These are phyloP conservation scores for Galeopterus variegatus DNA, from an alignment of 2,113 vertebrate species.

Conservation along the genomic window DNA sequence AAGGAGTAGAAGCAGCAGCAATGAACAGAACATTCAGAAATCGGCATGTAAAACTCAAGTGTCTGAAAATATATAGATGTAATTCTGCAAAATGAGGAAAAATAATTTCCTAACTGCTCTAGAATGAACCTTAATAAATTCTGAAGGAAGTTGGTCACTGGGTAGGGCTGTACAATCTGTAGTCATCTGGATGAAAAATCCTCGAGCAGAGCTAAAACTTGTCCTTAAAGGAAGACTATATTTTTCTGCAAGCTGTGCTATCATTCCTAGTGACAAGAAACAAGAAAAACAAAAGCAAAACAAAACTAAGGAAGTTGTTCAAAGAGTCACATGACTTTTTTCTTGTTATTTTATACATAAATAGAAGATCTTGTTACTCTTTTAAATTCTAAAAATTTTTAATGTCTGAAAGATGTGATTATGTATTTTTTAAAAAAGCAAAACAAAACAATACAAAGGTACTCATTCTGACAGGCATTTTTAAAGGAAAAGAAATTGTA, in stretches of 20 bases:
- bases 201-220: conserved; percentile 95
- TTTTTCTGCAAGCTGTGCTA: conserved; percentile 94
- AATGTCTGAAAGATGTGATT: conserved; percentile 32
- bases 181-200: conserved; percentile 98
- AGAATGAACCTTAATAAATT: conserved; percentile 96
- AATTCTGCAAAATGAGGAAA: conserved; percentile 50
- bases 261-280: conserved; percentile 90
- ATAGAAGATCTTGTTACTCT: neutral
- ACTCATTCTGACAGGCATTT: neutral
- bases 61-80: neutral
- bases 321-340: conserved; percentile 8
- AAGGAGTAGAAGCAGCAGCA: neutral
- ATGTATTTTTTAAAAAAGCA: neutral
- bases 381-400: conserved; percentile 39
- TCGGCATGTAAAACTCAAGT: neutral
- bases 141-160: conserved; percentile 92
- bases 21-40: conserved; percentile 20
- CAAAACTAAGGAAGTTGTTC: neutral
- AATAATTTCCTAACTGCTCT: neutral
- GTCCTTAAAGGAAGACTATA: conserved; percentile 95
- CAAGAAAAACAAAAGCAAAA: conserved; percentile 31
- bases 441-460: neutral
- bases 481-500: neutral
- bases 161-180: conserved; percentile 90
- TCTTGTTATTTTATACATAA: conserved; percentile 54